These are phyloP conservation scores for Nyctereutes procyonoides DNA, from an alignment of 2,113 vertebrate genomes.

Conservation along the genomic window DNA sequence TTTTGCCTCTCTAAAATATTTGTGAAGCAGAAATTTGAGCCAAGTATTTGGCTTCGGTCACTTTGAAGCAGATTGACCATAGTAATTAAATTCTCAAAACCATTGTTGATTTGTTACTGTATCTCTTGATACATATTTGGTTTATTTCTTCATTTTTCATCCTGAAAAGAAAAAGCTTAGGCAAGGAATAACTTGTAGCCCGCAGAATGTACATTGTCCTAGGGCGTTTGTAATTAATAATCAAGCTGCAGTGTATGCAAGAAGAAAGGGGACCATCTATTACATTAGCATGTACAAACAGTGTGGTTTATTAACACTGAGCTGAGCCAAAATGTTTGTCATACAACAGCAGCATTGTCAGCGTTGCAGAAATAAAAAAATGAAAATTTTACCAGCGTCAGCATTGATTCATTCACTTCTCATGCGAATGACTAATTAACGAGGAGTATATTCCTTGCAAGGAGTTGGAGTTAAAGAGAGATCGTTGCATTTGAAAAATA, in stretches of 20 bases:
- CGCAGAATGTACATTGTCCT: conserved; percentile 1
- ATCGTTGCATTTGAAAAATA: conserved; percentile 46
- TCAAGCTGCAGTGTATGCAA: conserved; percentile 35
- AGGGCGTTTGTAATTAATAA: conserved; percentile 61
- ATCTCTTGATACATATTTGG: conserved; percentile 34
- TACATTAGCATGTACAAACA: conserved; percentile 62
- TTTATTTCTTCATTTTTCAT: conserved; percentile 7
- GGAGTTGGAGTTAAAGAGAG: conserved; percentile 14
- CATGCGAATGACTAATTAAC: conserved; percentile 24
- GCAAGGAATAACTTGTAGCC: conserved; percentile 53
- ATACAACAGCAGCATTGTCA: neutral
- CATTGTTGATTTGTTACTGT: neutral
- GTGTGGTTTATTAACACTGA: conserved; percentile 53
- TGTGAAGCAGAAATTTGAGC: neutral
- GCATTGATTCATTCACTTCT: neutral
- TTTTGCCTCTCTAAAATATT: conserved; percentile 8
- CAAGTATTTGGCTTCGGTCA: conserved; percentile 14
- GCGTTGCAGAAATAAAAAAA: conserved; percentile 47
- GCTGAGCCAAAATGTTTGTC: conserved; percentile 50
- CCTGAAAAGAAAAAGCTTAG: conserved; percentile 53
- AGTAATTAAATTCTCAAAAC: conserved; percentile 60
- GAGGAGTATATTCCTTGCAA: neutral
- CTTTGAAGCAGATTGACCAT: neutral
- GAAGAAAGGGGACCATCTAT: conserved; percentile 6
- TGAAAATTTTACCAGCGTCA: conserved; percentile 36